A percentile compares a stretch with the other conserved stretches of the same genome.
These are phyloP conservation scores for Aleiodes leptofemur DNA, from an alignment of 2,888 invertebrate species.

Conservation along the genomic window DNA sequence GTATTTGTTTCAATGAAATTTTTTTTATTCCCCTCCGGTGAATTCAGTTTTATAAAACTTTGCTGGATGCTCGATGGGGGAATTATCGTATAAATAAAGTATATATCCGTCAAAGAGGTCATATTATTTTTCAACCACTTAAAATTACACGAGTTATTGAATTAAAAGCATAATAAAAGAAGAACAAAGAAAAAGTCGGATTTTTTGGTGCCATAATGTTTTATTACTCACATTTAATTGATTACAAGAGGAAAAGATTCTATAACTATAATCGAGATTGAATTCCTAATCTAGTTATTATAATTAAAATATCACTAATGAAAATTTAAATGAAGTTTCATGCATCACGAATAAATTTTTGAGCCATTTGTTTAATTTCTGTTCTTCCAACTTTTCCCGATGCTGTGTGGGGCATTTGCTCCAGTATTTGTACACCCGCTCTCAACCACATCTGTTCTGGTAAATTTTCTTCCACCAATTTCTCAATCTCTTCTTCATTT, in stretches of 20 bases:
- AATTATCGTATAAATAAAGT: not conserved
- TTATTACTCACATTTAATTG: conserved; percentile 6
- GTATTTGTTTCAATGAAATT: not conserved
- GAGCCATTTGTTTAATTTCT: conserved; percentile 44
- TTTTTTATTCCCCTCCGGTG: not conserved
- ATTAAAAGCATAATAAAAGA: conserved; percentile 3
- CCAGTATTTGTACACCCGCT: conserved; percentile 65
- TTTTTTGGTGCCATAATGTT: not conserved
- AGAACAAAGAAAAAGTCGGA: conserved; percentile 10
- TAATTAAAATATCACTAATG: too few species aligned
- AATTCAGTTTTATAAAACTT: conserved; percentile 2
- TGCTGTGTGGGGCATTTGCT: conserved; percentile 61
- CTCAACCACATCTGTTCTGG: conserved; percentile 62
- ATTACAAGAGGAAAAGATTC: not conserved
- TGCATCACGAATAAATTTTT: conserved; percentile 20
- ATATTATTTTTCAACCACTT: not conserved
- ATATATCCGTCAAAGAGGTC: not conserved
- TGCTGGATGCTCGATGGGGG: not conserved
- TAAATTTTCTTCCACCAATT: conserved; percentile 57
- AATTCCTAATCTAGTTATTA: not conserved
- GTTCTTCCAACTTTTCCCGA: conserved; percentile 62
- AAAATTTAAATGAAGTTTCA: not conserved
- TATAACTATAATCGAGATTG: not conserved
- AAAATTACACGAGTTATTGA: not conserved
- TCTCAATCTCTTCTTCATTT: conserved; percentile 62